These are phyloP conservation scores for Romanogobio albipinnatus DNA, from an alignment of 2,113 vertebrate genomes.

Conservation along the genomic window DNA sequence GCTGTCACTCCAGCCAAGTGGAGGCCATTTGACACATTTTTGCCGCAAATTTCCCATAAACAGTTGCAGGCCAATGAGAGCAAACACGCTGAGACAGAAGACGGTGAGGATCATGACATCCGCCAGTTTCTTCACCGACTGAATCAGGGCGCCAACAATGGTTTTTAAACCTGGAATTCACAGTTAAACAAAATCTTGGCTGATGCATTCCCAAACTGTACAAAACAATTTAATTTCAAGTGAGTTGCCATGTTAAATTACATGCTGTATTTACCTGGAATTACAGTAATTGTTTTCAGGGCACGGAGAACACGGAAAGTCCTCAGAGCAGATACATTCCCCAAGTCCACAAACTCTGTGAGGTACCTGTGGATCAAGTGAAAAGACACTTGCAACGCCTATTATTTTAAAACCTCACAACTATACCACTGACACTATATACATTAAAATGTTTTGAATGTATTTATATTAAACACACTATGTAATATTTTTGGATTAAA, in stretches of 20 bases:
- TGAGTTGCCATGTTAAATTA: neutral
- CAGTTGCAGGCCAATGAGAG: slow-evolving; percentile 92
- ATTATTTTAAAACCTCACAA: neutral
- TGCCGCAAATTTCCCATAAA: slow-evolving; percentile 94
- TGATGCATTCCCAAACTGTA: neutral
- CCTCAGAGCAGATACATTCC: slow-evolving; percentile 92
- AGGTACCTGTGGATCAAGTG: slow-evolving; percentile 79
- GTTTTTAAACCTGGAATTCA: slow-evolving; percentile 87
- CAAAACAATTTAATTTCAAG: neutral
- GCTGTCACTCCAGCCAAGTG: neutral
- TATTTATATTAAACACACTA: no score
- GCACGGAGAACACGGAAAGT: slow-evolving; percentile 96
- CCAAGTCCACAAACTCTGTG: slow-evolving; percentile 94
- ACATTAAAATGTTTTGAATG: neutral
- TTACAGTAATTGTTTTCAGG: slow-evolving; percentile 96
- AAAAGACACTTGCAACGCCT: neutral
- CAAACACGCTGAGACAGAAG: slow-evolving; percentile 92
- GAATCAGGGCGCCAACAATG: slow-evolving; percentile 91
- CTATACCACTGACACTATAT: neutral
- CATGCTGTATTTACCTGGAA: slow-evolving; percentile 81
- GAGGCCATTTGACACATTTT: slow-evolving; percentile 85
- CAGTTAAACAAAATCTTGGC: neutral
- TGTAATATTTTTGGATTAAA: no score
- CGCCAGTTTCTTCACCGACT: slow-evolving; percentile 91
- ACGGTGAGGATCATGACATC: slow-evolving; percentile 95